Evolutionary conservation across 2,113 vertebrate genomes (phyloP).

Genomic region (Anarrhichthys ocellatus): DNA sequence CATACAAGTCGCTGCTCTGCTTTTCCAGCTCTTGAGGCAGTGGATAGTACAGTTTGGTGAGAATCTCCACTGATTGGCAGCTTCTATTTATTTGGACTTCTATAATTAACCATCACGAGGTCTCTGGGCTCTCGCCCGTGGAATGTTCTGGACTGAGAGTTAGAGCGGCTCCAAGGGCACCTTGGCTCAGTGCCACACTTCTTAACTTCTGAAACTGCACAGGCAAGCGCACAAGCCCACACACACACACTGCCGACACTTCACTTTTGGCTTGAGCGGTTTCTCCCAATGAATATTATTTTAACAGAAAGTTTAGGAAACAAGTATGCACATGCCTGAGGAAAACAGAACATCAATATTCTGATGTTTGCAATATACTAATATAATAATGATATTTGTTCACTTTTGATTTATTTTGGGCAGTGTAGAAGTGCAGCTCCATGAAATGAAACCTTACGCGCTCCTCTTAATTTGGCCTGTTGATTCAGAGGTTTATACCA

Average conservation of each 20-base stretch:
- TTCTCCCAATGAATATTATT: constrained; percentile 64
- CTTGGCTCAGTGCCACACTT: constrained; percentile 68
- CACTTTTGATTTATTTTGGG: constrained; percentile 49
- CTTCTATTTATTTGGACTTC: constrained; percentile 59
- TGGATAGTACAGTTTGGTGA: constrained; percentile 30
- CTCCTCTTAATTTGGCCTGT: constrained; percentile 20
- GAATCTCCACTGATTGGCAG: constrained; percentile 74
- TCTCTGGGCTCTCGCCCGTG: constrained; percentile 57
- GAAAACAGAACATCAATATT: constrained; percentile 59
- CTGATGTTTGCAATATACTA: constrained; percentile 47
- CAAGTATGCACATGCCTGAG: constrained; percentile 43
- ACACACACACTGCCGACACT: constrained; percentile 42
- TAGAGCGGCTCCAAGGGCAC: constrained; percentile 49
- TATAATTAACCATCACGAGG: constrained; percentile 42
- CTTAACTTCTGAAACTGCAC: constrained; percentile 45
- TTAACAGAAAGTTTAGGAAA: constrained; percentile 51
- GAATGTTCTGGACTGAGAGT: constrained; percentile 60
- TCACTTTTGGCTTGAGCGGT: constrained; percentile 36
- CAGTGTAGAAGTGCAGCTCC: constrained; percentile 8
- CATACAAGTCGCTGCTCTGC: constrained; percentile 12
- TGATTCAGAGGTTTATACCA: neutral
- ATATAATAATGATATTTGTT: constrained; percentile 54
- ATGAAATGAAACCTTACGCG: constrained; percentile 20
- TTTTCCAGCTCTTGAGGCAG: constrained; percentile 32
- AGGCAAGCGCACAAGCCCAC: constrained; percentile 17